These are phyloP conservation scores for Microctonus aethiopoides DNA, from an alignment of 2,888 invertebrate genomes.

Conservation along the genomic window DNA sequence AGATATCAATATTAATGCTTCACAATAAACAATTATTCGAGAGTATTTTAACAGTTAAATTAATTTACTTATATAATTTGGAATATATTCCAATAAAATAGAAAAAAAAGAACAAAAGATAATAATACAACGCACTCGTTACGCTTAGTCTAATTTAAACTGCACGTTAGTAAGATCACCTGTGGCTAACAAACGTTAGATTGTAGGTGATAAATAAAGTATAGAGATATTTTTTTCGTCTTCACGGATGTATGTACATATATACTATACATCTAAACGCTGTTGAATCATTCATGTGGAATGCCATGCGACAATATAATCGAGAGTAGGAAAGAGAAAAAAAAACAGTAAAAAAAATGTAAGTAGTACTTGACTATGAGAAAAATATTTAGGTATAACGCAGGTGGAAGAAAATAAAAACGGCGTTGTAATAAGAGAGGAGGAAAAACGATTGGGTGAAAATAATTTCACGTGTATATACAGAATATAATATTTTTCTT, in stretches of 20 bases:
- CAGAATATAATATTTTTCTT: too few species aligned
- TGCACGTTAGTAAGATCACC: not conserved
- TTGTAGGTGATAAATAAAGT: not conserved
- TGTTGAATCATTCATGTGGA: constrained; percentile 56
- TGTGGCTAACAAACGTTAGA: constrained; percentile 4
- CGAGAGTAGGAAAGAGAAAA: constrained; percentile 28
- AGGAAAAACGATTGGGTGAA: too few species aligned
- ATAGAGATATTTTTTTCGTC: constrained; percentile 16
- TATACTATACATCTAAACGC: too few species aligned
- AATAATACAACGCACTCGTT: not conserved
- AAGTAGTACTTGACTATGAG: not conserved
- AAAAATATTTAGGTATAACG: constrained; percentile 27
- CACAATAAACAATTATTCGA: too few species aligned
- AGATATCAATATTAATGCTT: too few species aligned
- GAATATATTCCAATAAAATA: too few species aligned
- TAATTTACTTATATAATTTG: too few species aligned
- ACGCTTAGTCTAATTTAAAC: not conserved
- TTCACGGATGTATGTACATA: too few species aligned
- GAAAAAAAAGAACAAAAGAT: too few species aligned
- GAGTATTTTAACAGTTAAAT: too few species aligned
- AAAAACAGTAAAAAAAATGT: constrained; percentile 18
- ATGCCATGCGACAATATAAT: constrained; percentile 59
- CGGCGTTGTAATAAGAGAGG: constrained; percentile 7
- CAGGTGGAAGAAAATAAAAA: constrained; percentile 37
- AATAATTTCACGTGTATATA: too few species aligned